Conservation (phyloP, 2,888 invertebrate genomes). For the Orthosia incerta region DNA sequence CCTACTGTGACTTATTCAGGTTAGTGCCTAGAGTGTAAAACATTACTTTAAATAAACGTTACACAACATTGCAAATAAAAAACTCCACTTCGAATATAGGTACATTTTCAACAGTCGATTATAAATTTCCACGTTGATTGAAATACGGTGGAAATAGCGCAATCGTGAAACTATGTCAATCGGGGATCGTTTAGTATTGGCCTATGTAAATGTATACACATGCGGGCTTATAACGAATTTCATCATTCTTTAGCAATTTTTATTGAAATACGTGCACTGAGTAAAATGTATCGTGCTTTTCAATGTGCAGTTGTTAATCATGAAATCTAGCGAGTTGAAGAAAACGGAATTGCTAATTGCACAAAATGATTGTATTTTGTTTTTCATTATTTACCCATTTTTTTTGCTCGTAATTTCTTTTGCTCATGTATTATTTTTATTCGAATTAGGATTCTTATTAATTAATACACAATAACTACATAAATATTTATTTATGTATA, state of each 20-base stretch:
- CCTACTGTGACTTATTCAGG: not conserved
- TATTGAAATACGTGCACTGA: constrained; percentile 7
- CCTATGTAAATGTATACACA: constrained; percentile 44
- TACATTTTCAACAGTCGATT: constrained; percentile 48
- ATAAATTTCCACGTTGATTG: constrained; percentile 54
- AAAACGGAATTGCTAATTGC: not conserved
- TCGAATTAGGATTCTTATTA: too few species aligned
- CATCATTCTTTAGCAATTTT: constrained; percentile 28
- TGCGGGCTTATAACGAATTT: constrained; percentile 57
- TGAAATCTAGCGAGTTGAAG: not conserved
- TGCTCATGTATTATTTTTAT: not conserved
- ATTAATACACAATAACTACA: too few species aligned
- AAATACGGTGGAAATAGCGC: constrained; percentile 51
- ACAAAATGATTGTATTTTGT: not conserved
- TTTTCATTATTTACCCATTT: not conserved
- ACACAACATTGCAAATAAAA: constrained; percentile 25
- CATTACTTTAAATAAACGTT: not conserved
- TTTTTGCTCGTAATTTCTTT: not conserved
- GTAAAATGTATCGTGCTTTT: not conserved
- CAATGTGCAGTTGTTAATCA: not conserved
- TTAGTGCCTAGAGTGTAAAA: not conserved
- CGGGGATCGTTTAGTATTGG: constrained; percentile 57
- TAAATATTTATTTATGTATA: too few species aligned
- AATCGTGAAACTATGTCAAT: constrained; percentile 57
- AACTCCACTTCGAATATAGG: constrained; percentile 14